These are phyloP conservation scores for Bicyclus anynana DNA, from an alignment of 1,140 invertebrate genomes.

Conservation along the genomic window DNA sequence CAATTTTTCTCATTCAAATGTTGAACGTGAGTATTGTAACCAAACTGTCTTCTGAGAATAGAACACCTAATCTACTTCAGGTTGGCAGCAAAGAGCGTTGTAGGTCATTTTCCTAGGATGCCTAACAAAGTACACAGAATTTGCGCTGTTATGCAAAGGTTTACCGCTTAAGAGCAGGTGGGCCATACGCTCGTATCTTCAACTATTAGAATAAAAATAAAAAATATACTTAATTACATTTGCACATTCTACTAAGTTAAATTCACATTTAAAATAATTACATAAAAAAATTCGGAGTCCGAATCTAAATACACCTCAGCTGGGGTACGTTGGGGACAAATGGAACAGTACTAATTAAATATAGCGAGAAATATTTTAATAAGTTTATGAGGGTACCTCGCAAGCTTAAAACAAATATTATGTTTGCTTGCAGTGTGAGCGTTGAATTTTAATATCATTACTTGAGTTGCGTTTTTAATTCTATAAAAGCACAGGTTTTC, in stretches of 20 bases:
- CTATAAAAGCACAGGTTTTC: slow-evolving; percentile 61
- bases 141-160: too few species aligned
- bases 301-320: slow-evolving; percentile 44
- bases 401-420: slow-evolving; percentile 70
- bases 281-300: slow-evolving; percentile 17
- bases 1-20: too few species aligned
- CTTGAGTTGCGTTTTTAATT: slow-evolving; percentile 68
- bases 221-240: slow-evolving; percentile 3
- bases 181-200: too few species aligned
- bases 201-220: too few species aligned
- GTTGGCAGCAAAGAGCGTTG: too few species aligned
- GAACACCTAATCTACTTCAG: too few species aligned
- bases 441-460: slow-evolving; percentile 74
- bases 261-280: slow-evolving; percentile 18
- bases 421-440: slow-evolving; percentile 57
- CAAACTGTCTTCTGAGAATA: too few species aligned
- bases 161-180: too few species aligned
- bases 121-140: too few species aligned
- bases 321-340: slow-evolving; percentile 49
- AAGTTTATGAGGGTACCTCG: slow-evolving; percentile 61
- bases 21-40: too few species aligned
- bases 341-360: slow-evolving; percentile 69
- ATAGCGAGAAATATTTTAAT: slow-evolving; percentile 72
- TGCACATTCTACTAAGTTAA: slow-evolving; percentile 8
- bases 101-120: too few species aligned